Percentiles rank a stretch among this genome's conserved stretches.
phyloP scores from a whole-genome alignment of 1,140 invertebrate species.

The Drosophila bocqueti region DNA sequence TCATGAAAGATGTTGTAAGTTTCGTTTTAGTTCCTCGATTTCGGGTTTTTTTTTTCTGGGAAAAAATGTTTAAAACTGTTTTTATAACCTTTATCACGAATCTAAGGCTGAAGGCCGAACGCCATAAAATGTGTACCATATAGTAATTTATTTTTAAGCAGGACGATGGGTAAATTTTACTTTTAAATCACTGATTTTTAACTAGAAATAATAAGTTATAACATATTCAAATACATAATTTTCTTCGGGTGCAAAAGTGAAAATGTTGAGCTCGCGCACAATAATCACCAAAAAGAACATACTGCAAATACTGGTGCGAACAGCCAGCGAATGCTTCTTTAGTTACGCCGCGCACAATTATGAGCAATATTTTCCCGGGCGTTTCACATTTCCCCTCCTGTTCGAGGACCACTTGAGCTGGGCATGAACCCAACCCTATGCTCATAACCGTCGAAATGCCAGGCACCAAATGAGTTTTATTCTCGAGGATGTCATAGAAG shows the following conservation, averaged over 20 bases:
- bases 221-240: background rate
- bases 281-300: constrained; percentile 46
- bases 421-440: constrained; percentile 12
- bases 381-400: constrained; percentile 19
- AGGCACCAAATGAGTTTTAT: constrained; percentile 53
- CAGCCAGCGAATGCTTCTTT: constrained; percentile 47
- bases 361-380: constrained; percentile 49
- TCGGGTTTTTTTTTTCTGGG: no score
- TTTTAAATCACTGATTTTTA: no score
- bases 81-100: no score
- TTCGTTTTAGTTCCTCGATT: no score
- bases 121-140: no score
- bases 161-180: no score
- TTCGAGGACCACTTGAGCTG: constrained; percentile 35
- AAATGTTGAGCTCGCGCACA: constrained; percentile 17
- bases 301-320: constrained; percentile 40
- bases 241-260: constrained; percentile 1
- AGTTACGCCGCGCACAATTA: constrained; percentile 59
- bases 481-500: constrained; percentile 49
- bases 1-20: no score
- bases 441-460: constrained; percentile 34
- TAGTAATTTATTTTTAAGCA: no score
- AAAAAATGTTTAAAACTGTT: no score
- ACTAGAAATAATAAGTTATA: background rate
- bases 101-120: no score